phyloP scores from a whole-genome alignment of 2,113 vertebrate species.

The Spea bombifrons region DNA sequence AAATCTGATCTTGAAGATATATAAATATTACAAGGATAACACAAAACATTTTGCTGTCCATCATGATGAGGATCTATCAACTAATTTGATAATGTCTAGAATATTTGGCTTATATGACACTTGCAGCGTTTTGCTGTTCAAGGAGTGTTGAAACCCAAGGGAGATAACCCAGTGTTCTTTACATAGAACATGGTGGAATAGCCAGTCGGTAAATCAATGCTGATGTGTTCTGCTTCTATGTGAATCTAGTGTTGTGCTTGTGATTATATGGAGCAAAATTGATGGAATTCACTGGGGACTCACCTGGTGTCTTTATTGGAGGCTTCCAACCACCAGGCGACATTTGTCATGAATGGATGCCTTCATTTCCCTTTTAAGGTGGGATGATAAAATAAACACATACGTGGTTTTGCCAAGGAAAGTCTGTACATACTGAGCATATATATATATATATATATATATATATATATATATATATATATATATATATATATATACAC shows the following conservation, averaged over 20 bases:
- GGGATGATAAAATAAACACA: background rate
- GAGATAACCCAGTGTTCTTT: slow-evolving; percentile 28
- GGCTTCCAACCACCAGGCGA: background rate
- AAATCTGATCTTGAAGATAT: slow-evolving; percentile 35
- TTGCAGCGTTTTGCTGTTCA: background rate
- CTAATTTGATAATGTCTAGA: slow-evolving; percentile 30
- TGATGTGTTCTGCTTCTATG: slow-evolving; percentile 23
- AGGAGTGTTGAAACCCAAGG: slow-evolving; percentile 2
- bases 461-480: too few species aligned
- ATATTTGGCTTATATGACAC: slow-evolving; percentile 18
- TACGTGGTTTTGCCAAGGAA: background rate
- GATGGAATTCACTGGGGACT: slow-evolving; percentile 16
- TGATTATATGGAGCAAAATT: slow-evolving; percentile 31
- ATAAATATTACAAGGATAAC: slow-evolving; percentile 57
- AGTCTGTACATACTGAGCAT: background rate
- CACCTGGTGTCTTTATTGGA: slow-evolving; percentile 16
- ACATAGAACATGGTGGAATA: slow-evolving; percentile 40
- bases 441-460: too few species aligned
- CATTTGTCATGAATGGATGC: slow-evolving; percentile 28
- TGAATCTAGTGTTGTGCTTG: slow-evolving; percentile 2
- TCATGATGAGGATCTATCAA: background rate
- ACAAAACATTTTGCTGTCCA: slow-evolving; percentile 35
- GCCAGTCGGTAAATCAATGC: slow-evolving; percentile 1
- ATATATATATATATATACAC: background rate
- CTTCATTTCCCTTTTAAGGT: background rate